Evolutionary conservation across 2,797 vertebrate genomes (phyloP), one percentile per base, ranked within the genome.

Genomic region (Numenius phaeopus): DNA sequence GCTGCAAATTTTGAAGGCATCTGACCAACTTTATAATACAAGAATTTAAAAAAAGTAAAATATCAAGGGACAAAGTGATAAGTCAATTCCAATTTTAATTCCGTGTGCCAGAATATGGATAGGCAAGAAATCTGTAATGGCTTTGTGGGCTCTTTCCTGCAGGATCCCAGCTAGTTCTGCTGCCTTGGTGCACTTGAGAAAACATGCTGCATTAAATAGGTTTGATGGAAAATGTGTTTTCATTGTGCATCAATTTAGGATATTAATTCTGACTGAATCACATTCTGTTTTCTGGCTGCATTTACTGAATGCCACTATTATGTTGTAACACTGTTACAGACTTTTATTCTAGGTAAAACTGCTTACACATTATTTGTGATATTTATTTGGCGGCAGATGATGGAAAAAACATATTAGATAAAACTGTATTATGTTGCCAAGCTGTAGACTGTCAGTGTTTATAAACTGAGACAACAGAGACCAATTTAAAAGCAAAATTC

Each of bases 261-360:
- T 70, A 62, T 89, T 87, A 94, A 88, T 87, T 87, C 69, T 93
- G 81, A 65, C 9, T 83, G 78, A 89, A 90, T 78, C 57, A 26
- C 37, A 37, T 83, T 83, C 14, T 73, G 39, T 61, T 90, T 95
- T 85, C 90, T 86, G 46, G 47, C 67, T 89, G 37, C 76, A 49
- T 87, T 94, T 93, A 65, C 85, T 87, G 70, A 95, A 87, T 59
- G 62, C 54, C 72, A 26, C 71, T 86, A 26, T 80, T 52, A 44
- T 12, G 20, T 76, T 87, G 20, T 70, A 97, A 85, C 46, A 54
- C 32, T 64, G 44, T 93, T 59, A 49, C 26, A 67, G 84, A 70
- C 29, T 79, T 83, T 46, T 88, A 85, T 85, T 93, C 58, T 72
- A 83, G 40, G 52, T 94, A 77, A 96, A 95, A 85, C 59, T 89